phyloP scores from a whole-genome alignment of 2,888 invertebrate genomes.

The Eremobia ochroleuca region DNA sequence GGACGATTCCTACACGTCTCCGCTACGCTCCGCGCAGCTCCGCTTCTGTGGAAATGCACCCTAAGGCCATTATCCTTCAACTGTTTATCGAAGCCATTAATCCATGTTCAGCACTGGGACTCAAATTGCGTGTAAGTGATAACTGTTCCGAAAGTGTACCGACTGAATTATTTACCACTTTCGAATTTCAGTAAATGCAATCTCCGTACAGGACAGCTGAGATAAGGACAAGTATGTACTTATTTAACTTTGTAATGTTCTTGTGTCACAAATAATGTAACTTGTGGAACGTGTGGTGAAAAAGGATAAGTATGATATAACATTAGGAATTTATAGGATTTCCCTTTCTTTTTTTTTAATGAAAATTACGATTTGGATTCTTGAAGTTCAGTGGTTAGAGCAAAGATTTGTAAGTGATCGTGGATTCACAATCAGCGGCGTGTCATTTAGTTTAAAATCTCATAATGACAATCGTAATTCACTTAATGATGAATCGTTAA shows the following conservation, averaged over 20 bases:
- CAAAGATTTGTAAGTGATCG: neutral
- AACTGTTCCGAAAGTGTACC: constrained; percentile 23
- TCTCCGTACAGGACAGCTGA: constrained; percentile 19
- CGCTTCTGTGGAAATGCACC: too few relatives aligned
- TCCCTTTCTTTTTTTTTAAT: neutral
- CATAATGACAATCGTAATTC: neutral
- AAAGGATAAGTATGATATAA: neutral
- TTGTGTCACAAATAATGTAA: neutral
- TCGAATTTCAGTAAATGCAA: constrained; percentile 34
- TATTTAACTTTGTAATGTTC: constrained; percentile 8
- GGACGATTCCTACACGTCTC: too few relatives aligned
- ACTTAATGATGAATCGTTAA: neutral
- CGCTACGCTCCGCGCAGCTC: too few relatives aligned
- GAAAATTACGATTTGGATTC: neutral
- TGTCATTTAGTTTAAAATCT: neutral
- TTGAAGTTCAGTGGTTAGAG: neutral
- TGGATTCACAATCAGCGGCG: neutral
- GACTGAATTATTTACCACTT: constrained; percentile 19
- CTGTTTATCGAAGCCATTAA: neutral
- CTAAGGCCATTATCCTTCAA: neutral
- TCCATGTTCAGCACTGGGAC: neutral
- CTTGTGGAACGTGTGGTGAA: neutral
- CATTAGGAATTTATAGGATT: neutral
- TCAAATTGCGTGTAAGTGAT: neutral
- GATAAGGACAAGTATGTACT: constrained; percentile 24